Conservation (phyloP, 2,797 vertebrate genomes). For the Sparidentex hasta region DNA sequence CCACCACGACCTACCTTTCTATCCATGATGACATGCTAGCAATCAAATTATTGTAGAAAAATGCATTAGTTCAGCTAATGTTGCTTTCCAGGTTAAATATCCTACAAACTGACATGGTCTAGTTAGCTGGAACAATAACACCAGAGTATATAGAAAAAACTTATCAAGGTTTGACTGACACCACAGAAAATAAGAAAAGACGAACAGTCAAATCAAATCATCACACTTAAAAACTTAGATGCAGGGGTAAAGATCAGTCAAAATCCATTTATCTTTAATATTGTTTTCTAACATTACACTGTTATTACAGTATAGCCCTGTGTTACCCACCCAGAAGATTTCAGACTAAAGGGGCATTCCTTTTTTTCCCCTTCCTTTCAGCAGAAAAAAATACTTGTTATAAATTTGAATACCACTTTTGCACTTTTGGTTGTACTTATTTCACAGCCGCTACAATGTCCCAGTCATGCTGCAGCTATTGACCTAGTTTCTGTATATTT, state of each 20-base stretch:
- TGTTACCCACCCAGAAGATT: background rate
- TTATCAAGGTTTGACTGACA: too few species aligned
- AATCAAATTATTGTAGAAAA: conserved; percentile 2
- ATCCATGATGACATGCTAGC: background rate
- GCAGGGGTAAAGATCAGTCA: background rate
- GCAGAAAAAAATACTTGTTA: background rate
- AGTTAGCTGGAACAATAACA: background rate
- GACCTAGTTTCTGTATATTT: conserved; percentile 36
- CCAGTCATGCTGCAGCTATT: conserved; percentile 12
- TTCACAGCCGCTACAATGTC: conserved; percentile 18
- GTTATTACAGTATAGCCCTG: too few species aligned
- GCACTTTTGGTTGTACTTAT: background rate
- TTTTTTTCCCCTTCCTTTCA: background rate
- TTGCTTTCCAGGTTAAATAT: background rate
- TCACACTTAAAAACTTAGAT: background rate
- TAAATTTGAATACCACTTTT: background rate
- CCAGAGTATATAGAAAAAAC: too few species aligned
- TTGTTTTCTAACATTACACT: background rate
- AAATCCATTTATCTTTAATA: background rate
- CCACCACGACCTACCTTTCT: too few species aligned
- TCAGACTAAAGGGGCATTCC: background rate
- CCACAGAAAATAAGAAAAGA: background rate
- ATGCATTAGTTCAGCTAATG: background rate
- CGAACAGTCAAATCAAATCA: background rate
- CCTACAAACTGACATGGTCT: background rate